Evolutionary conservation across 2,113 vertebrate species (phyloP).

Genomic region (Trichomycterus rosablanca): DNA sequence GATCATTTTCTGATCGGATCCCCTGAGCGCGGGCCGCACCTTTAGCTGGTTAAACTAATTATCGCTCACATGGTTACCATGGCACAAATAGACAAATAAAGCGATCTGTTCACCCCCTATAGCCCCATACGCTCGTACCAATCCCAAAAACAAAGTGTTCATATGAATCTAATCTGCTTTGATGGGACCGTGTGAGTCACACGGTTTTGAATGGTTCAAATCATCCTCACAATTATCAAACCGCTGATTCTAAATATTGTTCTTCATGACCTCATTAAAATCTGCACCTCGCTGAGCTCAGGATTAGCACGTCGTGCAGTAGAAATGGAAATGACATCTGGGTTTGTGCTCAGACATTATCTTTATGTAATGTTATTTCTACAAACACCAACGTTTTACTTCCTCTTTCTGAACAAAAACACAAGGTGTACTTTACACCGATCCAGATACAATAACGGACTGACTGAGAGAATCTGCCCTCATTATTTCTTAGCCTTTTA

Average conservation of each 20-base stretch:
- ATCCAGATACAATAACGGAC: neutral
- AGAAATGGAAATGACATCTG: slow-evolving; percentile 21
- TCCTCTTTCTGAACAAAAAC: neutral
- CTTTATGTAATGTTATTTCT: neutral
- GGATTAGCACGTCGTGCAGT: slow-evolving; percentile 27
- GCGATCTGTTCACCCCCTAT: neutral
- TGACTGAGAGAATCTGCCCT: no score
- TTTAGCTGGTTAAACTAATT: slow-evolving; percentile 38
- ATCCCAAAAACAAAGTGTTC: neutral
- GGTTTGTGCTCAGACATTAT: neutral
- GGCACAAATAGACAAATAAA: slow-evolving; percentile 32
- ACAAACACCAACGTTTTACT: neutral
- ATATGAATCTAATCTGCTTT: neutral
- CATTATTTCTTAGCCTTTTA: no score
- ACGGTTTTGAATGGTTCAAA: slow-evolving; percentile 19
- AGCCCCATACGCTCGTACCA: neutral
- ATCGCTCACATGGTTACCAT: slow-evolving; percentile 33
- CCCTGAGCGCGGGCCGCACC: neutral
- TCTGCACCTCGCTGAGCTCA: slow-evolving; percentile 50
- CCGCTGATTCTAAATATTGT: slow-evolving; percentile 46
- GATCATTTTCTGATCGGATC: slow-evolving; percentile 34
- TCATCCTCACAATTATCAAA: slow-evolving; percentile 1
- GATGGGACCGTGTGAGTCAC: slow-evolving; percentile 34
- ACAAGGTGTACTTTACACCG: neutral
- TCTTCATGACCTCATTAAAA: slow-evolving; percentile 46